A percentile compares a stretch with the other conserved stretches of the same genome.
These are phyloP conservation scores for Chiloscyllium punctatum DNA, from an alignment of 2,797 vertebrate genomes.

Conservation along the genomic window DNA sequence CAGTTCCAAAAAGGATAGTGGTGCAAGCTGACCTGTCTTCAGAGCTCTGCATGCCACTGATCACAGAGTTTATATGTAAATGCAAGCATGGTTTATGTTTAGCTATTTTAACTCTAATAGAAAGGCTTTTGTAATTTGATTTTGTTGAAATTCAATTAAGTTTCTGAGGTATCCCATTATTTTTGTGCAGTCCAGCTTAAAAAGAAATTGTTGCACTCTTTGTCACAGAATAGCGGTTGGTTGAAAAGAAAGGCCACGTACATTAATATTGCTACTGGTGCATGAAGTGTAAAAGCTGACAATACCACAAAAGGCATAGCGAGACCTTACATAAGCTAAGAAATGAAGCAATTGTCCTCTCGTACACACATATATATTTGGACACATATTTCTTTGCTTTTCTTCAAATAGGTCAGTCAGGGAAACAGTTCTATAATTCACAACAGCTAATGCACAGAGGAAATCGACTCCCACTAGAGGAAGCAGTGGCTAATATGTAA, in stretches of 20 bases:
- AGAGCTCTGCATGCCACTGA: neutral
- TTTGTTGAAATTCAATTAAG: conserved; percentile 28
- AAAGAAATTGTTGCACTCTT: neutral
- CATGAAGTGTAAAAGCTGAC: conserved; percentile 26
- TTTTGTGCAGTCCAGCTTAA: conserved; percentile 34
- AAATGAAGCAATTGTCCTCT: neutral
- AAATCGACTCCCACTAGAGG: neutral
- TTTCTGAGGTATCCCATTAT: conserved; percentile 20
- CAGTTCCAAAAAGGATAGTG: neutral
- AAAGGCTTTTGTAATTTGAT: conserved; percentile 23
- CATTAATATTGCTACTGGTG: neutral
- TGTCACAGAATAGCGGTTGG: neutral
- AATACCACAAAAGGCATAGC: conserved; percentile 1
- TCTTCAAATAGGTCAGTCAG: neutral
- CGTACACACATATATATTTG: neutral
- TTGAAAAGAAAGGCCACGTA: neutral
- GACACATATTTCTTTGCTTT: neutral
- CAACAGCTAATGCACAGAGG: neutral
- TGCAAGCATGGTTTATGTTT: conserved; percentile 19
- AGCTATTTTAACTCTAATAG: conserved; percentile 5
- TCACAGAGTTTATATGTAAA: conserved; percentile 3
- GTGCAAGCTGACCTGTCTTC: neutral
- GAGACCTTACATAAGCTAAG: neutral
- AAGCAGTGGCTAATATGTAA: neutral
- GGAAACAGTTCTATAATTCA: neutral